Base-by-base conservation (phyloP, 1,140 invertebrate species). In the Dermatophagoides farinae region DNA sequence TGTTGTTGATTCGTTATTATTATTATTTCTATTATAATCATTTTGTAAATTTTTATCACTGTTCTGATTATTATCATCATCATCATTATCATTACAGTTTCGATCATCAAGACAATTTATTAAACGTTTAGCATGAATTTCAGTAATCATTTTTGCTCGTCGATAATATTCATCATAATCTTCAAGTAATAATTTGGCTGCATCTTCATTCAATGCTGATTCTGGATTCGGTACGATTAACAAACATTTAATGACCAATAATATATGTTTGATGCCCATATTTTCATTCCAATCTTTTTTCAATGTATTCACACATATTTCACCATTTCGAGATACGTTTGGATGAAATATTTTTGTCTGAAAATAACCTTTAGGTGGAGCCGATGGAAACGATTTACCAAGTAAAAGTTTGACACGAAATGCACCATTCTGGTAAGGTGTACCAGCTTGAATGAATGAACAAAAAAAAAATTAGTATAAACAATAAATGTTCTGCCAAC, bases 231-330 rank as follows among this genome's bases (percentile, higher is more conserved):
- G 88, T 67, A 89, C 86, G 72, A 91, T 92, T 55, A 91, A 76
- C 66, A 92, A 77, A 77, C 88, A 91, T 76, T 91, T 91, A 52
- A 91, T 81, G 49, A 87, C 86, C 70, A 93, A 73, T 70, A 97
- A 77, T 74, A 95, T 87, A 73, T 97, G 90, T 79, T 89, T 89
- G 60, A 96, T 86, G 71, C 91, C 91, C 68, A 93, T 79, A 77
- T 93, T 87, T 62, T 88, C 80, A 72, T 90, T 90, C 91, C 91
- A 96, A 76, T 96, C 88, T 75, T 88, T 92, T 74, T 93, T 92
- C 57, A 97, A 76, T 57, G 91, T 95, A 74, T 96, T 93, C 0
- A 97, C 92, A 76, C 91, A 96, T 70, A 97, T 95, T 75, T 95
- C 90, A 43, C 91, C 91, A 76, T 85, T 88, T 67, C 79, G 79